Conservation (phyloP, 2,113 vertebrate genomes). For the Riparia riparia region DNA sequence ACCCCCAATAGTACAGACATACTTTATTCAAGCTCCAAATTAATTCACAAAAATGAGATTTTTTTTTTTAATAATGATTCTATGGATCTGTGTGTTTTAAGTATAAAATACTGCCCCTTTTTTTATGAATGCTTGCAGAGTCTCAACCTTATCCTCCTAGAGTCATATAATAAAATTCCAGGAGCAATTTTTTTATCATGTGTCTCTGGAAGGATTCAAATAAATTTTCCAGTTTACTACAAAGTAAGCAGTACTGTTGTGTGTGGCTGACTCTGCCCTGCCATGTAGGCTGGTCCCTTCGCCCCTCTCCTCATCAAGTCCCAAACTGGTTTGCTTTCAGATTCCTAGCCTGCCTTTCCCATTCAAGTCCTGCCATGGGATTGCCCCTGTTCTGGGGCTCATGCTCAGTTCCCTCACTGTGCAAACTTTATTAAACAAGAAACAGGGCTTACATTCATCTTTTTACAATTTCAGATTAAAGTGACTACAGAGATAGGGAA, state of each 20-base stretch:
- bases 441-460: neutral
- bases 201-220: neutral
- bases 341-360: neutral
- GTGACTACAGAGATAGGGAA: neutral
- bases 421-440: neutral
- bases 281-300: neutral
- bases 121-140: neutral
- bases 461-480: neutral
- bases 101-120: neutral
- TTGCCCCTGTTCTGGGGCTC: neutral
- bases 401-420: neutral
- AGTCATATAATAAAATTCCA: neutral
- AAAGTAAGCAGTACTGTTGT: neutral
- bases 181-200: neutral
- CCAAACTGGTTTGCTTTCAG: neutral
- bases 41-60: neutral
- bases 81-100: neutral
- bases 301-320: neutral
- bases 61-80: neutral
- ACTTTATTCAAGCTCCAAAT: neutral
- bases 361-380: neutral
- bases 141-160: neutral
- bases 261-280: neutral
- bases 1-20: accelerated
- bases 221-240: neutral